Evolutionary conservation across 2,797 vertebrate species (phyloP).

Genomic region (Potorous gilbertii): DNA sequence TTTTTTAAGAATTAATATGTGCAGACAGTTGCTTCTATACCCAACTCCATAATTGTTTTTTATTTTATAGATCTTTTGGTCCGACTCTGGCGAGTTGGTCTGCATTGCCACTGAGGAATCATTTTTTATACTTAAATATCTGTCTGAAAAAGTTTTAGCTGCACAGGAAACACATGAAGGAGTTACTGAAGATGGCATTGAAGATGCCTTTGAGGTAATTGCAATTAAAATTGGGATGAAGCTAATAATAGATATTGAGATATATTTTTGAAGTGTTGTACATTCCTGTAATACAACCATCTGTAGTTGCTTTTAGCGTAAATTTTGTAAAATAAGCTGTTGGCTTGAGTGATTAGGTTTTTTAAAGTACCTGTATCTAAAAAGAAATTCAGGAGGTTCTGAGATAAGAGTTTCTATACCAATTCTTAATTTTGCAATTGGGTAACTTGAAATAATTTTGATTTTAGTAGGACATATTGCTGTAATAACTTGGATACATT

Average conservation of each 20-base stretch:
- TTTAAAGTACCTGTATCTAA: conserved; percentile 57
- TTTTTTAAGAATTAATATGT: conserved; percentile 21
- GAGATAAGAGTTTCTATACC: conserved; percentile 32
- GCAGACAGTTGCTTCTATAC: not conserved
- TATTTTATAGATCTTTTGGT: conserved; percentile 96
- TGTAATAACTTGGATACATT: conserved; percentile 33
- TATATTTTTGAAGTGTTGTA: conserved; percentile 40
- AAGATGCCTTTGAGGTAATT: conserved; percentile 97
- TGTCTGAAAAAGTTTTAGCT: conserved; percentile 95
- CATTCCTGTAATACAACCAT: conserved; percentile 15
- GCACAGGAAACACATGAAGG: conserved; percentile 98
- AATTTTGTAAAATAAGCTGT: conserved; percentile 48
- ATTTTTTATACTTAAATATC: conserved; percentile 97
- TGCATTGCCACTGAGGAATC: conserved; percentile 99
- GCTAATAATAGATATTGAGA: conserved; percentile 1
- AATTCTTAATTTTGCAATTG: conserved; percentile 29
- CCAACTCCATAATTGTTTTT: conserved; percentile 57
- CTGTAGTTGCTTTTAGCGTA: conserved; percentile 27
- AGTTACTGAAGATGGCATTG: conserved; percentile 98
- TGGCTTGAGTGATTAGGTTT: conserved; percentile 33
- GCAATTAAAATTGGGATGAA: not conserved
- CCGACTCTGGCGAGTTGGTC: conserved; percentile 97
- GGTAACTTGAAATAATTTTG: conserved; percentile 45
- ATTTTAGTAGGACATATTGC: conserved; percentile 21
- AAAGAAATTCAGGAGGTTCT: conserved; percentile 47